phyloP scores from a whole-genome alignment of 2,113 vertebrate genomes.

The Tragelaphus buxtoni region DNA sequence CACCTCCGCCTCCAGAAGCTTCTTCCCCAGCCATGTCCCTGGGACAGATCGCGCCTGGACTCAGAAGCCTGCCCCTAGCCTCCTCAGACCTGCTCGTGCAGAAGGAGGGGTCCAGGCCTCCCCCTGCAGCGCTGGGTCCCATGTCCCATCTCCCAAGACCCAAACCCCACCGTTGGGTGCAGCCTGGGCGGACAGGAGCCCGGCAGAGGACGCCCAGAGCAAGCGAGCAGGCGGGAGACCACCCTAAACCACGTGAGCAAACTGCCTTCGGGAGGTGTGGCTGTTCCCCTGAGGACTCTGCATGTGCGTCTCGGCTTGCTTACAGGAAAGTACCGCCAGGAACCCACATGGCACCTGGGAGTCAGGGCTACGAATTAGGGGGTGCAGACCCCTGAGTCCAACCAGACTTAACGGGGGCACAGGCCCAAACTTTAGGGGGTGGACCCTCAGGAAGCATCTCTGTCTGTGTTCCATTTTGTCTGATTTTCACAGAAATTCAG shows the following conservation, averaged over 20 bases:
- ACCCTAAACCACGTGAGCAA: neutral
- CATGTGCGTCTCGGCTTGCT: too few relatives aligned
- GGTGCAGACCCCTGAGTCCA: neutral
- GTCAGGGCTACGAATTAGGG: too few relatives aligned
- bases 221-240: fast-evolving
- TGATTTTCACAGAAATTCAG: neutral
- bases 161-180: fast-evolving
- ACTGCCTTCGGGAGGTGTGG: neutral
- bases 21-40: neutral
- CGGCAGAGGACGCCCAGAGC: too few relatives aligned
- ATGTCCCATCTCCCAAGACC: neutral
- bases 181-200: too few relatives aligned
- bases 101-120: fast-evolving
- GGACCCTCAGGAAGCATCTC: fast-evolving
- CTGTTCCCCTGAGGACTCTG: neutral
- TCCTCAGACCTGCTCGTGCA: neutral
- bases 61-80: neutral
- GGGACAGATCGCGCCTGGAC: neutral
- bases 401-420: neutral
- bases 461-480: neutral
- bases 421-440: fast-evolving
- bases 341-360: neutral
- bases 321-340: neutral
- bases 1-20: too few relatives aligned
- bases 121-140: neutral